phyloP scores from a whole-genome alignment of 2,797 vertebrate species.

The Microchirus variegatus region DNA sequence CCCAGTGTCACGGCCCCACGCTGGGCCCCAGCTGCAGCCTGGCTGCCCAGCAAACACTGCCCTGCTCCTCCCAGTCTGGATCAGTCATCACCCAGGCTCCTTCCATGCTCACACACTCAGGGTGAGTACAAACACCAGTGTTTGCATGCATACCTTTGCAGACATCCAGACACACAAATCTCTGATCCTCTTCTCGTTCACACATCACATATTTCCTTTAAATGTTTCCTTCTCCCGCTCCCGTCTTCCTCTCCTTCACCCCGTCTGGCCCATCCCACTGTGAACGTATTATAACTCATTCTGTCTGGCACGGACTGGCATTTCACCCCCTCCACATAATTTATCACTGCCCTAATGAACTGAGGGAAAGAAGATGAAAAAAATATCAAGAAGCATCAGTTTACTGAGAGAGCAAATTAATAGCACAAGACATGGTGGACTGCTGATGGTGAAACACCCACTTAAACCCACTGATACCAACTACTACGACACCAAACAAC shows the following conservation, averaged over 20 bases:
- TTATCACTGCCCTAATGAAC: constrained; percentile 66
- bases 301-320: constrained; percentile 41
- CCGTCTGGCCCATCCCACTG: constrained; percentile 40
- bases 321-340: constrained; percentile 54
- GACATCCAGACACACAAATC: background rate
- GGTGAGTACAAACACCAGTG: constrained; percentile 72
- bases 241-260: constrained; percentile 25
- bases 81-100: constrained; percentile 95
- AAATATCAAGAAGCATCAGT: constrained; percentile 28
- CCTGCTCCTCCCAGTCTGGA: constrained; percentile 91
- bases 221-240: constrained; percentile 31
- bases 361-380: constrained; percentile 22
- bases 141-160: background rate
- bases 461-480: constrained; percentile 35
- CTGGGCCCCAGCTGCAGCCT: constrained; percentile 75
- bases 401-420: constrained; percentile 44
- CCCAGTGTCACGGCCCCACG: constrained; percentile 67
- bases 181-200: background rate
- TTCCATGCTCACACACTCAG: constrained; percentile 82
- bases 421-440: constrained; percentile 39
- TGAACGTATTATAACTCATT: constrained; percentile 45
- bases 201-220: constrained; percentile 22
- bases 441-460: constrained; percentile 24
- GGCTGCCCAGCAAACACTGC: constrained; percentile 87
- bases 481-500: constrained; percentile 27